These are phyloP conservation scores for Palythoa grandis DNA, from an alignment of 92 coral and sea anemone species.

Conservation along the genomic window DNA sequence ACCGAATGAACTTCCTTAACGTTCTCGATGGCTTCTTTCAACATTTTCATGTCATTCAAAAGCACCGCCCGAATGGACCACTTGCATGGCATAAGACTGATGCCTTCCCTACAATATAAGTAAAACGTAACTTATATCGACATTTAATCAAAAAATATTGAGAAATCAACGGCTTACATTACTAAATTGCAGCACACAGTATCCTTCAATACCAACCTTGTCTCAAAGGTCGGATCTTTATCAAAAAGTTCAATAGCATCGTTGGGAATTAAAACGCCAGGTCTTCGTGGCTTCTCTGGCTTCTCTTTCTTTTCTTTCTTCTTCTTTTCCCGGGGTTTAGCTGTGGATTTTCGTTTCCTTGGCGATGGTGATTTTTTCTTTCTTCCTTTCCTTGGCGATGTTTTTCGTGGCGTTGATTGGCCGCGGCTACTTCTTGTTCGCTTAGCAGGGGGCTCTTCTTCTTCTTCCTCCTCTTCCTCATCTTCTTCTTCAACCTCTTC, in stretches of 20 bases:
- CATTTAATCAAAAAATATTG: too few relatives aligned
- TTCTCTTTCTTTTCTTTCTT: conserved; percentile 50
- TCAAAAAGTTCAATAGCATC: conserved; percentile 64
- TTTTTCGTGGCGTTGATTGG: conserved; percentile 51
- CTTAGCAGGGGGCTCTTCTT: conserved; percentile 88
- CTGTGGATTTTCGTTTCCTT: conserved; percentile 54
- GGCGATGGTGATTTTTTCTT: conserved; percentile 60
- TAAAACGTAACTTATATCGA: background rate
- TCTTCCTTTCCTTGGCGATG: conserved; percentile 61
- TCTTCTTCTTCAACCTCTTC: conserved; percentile 54
- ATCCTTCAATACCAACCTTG: conserved; percentile 60
- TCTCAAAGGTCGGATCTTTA: conserved; percentile 84
- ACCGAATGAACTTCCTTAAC: conserved; percentile 67
- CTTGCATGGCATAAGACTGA: conserved; percentile 73
- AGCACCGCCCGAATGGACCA: conserved; percentile 72
- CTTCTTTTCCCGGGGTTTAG: conserved; percentile 55
- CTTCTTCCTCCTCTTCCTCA: conserved; percentile 65
- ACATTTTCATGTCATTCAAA: conserved; percentile 70
- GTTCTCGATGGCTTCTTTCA: conserved; percentile 69
- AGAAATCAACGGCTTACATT: background rate
- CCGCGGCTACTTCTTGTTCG: conserved; percentile 67
- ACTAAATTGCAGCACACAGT: background rate
- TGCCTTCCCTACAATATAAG: conserved; percentile 58
- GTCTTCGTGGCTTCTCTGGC: conserved; percentile 67
- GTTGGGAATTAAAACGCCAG: conserved; percentile 81